Base-by-base conservation (phyloP, 2,888 invertebrate genomes). In the Beris morrisii region DNA sequence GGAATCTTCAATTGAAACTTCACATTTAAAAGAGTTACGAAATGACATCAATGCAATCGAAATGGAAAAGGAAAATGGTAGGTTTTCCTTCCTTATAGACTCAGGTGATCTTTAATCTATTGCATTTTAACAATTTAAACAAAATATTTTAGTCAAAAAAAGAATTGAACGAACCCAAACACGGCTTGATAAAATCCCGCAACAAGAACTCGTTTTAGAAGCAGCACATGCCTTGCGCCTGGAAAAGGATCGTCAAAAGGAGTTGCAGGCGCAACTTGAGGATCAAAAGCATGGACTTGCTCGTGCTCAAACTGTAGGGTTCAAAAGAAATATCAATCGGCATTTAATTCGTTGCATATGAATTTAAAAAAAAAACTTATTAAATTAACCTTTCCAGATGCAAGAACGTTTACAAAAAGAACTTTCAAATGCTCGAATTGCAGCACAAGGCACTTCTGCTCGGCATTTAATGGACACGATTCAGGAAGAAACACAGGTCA, bases 21-120 rank as follows among this genome's bases (percentile, higher is more conserved):
- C 85, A 32, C 87, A 89, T 75, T 87, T 89, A n/a, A 84, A 87
- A 3, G 95, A 95, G 81, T 86, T 95, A 67, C 88, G 92, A 72
- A 87, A 89, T 71, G 95, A 95, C 76, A 88, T 94, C 61, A 87
- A 88, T 72, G 88, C 91, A 69, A 93, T 94, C 91, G 92, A 92
- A 70, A 88, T 90, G 64, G 95, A 95, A 77, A 87, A 89, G 76
- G 91, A 92, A 73, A 89, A 91, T 73, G 86, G 92, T 76, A n/a
- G n/a, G 9, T 28, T 28, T 32, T 45, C 12, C 11, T n/a, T 22
- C 4, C 32, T n/a, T 38, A 38, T 13, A 28, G 5, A 4, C 12
- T 38, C 38, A 4, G 38, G 2, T 45, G n/a, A 45, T 2, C 22
- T 22, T 22, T 45, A 1, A 12, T 11, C 45, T 12, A 45, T 45